A percentile compares a stretch with the other conserved stretches of the same genome.
phyloP scores from a whole-genome alignment of 2,888 invertebrate species.

The Caenorhabditis sp. region DNA sequence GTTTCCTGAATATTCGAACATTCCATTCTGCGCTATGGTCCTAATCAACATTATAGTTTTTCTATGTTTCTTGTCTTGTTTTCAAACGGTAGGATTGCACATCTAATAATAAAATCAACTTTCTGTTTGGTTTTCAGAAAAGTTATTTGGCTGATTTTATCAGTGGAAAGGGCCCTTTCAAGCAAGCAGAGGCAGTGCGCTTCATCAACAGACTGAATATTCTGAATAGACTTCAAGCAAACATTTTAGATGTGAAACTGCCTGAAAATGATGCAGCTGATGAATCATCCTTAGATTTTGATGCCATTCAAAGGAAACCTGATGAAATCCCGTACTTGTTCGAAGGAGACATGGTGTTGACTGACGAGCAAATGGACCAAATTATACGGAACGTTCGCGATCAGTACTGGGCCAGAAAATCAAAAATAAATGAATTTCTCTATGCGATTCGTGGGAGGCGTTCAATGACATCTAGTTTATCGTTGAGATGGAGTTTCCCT shows the following conservation, averaged over 20 bases:
- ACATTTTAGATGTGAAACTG: slow-evolving; percentile 45
- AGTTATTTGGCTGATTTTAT: slow-evolving; percentile 36
- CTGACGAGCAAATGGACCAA: slow-evolving; percentile 68
- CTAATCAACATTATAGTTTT: too few species aligned
- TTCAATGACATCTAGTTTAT: slow-evolving; percentile 65
- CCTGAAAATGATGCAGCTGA: slow-evolving; percentile 1
- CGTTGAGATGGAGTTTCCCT: slow-evolving; percentile 66
- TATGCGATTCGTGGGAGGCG: slow-evolving; percentile 50
- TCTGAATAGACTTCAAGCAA: slow-evolving; percentile 59
- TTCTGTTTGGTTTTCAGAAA: slow-evolving; percentile 34
- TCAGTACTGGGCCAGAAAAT: slow-evolving; percentile 62
- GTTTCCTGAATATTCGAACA: too few species aligned
- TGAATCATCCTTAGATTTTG: slow-evolving; percentile 11
- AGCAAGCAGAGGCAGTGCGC: slow-evolving; percentile 30
- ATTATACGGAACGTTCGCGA: slow-evolving; percentile 60
- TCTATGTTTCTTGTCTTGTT: too few species aligned
- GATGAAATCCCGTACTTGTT: slow-evolving; percentile 73
- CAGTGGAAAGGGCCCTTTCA: slow-evolving; percentile 46
- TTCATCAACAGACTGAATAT: slow-evolving; percentile 58
- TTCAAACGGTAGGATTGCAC: too few species aligned
- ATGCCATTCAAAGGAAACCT: slow-evolving; percentile 41
- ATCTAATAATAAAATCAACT: too few species aligned
- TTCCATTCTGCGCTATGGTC: too few species aligned
- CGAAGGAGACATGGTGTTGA: slow-evolving; percentile 76
- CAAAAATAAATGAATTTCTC: slow-evolving; percentile 13